phyloP scores from a whole-genome alignment of 2,797 vertebrate genomes.

The Pseudomugil gertrudae region DNA sequence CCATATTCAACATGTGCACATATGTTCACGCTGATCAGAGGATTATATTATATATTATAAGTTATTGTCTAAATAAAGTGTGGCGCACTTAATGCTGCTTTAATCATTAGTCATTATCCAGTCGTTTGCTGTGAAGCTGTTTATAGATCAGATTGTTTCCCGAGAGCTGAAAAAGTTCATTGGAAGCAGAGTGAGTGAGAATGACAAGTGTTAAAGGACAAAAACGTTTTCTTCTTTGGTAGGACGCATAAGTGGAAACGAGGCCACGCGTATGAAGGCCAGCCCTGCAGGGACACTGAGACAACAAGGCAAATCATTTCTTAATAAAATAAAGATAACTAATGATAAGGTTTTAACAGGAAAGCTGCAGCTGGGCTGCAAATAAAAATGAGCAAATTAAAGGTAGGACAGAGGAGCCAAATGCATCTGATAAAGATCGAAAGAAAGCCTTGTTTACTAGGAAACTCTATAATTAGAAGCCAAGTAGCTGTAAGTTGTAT shows the following conservation, averaged over 20 bases:
- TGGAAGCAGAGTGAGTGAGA: neutral
- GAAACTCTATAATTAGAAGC: neutral
- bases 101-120: neutral
- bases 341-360: neutral
- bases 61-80: neutral
- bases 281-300: neutral
- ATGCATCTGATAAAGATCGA: neutral
- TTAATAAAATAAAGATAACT: neutral
- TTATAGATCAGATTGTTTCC: neutral
- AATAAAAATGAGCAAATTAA: neutral
- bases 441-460: neutral
- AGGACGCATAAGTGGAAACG: conserved; percentile 11
- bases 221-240: conserved; percentile 3
- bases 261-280: neutral
- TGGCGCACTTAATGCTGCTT: neutral
- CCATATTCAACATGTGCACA: neutral
- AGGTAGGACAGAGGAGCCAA: neutral
- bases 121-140: neutral
- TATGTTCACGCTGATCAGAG: conserved; percentile 3
- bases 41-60: neutral
- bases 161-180: neutral
- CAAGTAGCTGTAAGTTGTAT: neutral
- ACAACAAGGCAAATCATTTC: neutral
- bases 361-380: neutral
- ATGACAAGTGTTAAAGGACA: neutral